These are phyloP conservation scores for Thalassoma bifasciatum DNA, from an alignment of 2,113 vertebrate genomes.

Conservation along the genomic window DNA sequence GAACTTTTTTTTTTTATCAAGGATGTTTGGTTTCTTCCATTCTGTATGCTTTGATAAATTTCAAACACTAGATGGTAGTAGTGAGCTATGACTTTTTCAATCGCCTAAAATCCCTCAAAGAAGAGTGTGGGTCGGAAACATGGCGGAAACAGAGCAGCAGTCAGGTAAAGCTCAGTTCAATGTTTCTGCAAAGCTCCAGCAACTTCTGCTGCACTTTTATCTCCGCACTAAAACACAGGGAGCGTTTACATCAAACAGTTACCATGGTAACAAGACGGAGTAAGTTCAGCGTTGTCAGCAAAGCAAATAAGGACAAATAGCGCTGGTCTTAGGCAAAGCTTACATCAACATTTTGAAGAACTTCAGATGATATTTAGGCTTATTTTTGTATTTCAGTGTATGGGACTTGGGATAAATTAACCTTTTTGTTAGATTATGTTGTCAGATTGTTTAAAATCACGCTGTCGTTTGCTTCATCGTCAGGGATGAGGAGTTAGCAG, in stretches of 20 bases:
- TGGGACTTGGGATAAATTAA: background rate
- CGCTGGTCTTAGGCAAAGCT: background rate
- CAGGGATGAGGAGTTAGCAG: background rate
- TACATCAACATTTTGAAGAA: background rate
- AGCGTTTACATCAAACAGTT: background rate
- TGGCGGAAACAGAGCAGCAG: constrained; percentile 72
- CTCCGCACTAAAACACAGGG: background rate
- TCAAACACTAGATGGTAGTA: constrained; percentile 13
- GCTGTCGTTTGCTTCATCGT: background rate
- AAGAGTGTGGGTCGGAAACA: constrained; percentile 39
- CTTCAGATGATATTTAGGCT: background rate
- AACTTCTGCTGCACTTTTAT: background rate
- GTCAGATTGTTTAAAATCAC: background rate
- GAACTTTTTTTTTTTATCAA: too few species aligned
- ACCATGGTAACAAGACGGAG: too few species aligned
- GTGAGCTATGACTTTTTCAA: background rate
- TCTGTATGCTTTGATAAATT: background rate
- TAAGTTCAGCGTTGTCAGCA: background rate
- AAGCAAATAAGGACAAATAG: background rate
- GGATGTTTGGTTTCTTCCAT: too few species aligned
- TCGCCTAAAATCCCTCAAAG: constrained; percentile 23
- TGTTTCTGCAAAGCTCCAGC: background rate
- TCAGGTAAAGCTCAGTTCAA: constrained; percentile 60
- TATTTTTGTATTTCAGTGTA: background rate
- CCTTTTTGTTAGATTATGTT: background rate